Base-by-base conservation (phyloP, 1,140 invertebrate species). In the Brachystomella parvula region DNA sequence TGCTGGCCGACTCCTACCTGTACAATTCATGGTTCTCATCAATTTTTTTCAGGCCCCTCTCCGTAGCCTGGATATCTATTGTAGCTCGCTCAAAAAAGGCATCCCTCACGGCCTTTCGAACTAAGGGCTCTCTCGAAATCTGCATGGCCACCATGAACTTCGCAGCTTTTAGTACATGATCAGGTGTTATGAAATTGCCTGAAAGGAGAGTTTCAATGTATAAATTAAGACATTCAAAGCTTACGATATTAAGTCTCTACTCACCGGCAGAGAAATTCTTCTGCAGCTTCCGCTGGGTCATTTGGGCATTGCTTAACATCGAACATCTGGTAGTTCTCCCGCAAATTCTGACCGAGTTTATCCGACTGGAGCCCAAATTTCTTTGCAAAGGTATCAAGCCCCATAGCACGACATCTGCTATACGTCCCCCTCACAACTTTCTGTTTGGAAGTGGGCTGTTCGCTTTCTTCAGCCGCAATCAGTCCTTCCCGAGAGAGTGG, bases 311-410 rank as follows among this genome's bases (percentile, higher is more conserved):
- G 94, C 57, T 96, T 92, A 1, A 98, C 90, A 76, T 99, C 95
- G 78, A 98, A 91, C n/a, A 92, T 83, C 75, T 94, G 91, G 79
- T 98, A 99, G 76, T 95, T 95, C 75, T 98, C 95, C 0, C 93
- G 83, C 0, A 98, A 78, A 80, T 99, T 99, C 80, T 98, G 94
- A 1, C 92, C 95, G 79, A 96, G 98, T 76, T 98, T 87, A 75
- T 96, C 90, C 0, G 96, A 92, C 1, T 86, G 89, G n/a, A 99
- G 78, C 70, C 96, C 97, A 80, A 98, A 98, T 69, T 86, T 89
- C 75, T 92, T 91, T 1, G 91, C 89, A 44, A 97, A 82, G 2
- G 86, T 85, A 76, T 86, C 85, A 21, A 96, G 80, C 26, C 91
- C 90, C 30, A 90, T 88, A 77, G 88, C 88, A 30, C 86, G 80